phyloP scores from a whole-genome alignment of 2,113 vertebrate species.

The Xenopus laevis region DNA sequence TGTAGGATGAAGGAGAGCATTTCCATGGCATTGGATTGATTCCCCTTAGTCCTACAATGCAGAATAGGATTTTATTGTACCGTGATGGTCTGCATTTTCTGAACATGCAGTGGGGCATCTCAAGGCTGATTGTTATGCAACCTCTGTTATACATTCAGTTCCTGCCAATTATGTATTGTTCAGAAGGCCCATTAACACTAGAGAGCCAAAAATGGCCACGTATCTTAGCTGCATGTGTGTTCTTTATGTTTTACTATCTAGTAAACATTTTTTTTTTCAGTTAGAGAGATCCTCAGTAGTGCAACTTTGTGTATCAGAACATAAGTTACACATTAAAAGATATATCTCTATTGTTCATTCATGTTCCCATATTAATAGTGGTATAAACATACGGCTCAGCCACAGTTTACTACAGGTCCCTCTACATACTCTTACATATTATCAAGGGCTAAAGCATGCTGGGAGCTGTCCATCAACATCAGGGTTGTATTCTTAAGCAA shows the following conservation, averaged over 20 bases:
- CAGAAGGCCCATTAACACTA: constrained; percentile 12
- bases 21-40: constrained; percentile 29
- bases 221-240: neutral
- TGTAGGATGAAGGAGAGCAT: constrained; percentile 52
- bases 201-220: neutral
- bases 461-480: no score
- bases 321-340: no score
- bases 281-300: no score
- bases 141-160: neutral
- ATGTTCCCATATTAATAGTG: no score
- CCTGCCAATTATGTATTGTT: constrained; percentile 5
- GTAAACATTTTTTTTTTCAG: no score
- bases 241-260: neutral
- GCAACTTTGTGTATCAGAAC: no score
- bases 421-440: no score
- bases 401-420: no score
- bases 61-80: constrained; percentile 34
- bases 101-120: constrained; percentile 21
- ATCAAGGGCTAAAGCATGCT: no score
- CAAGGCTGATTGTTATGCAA: constrained; percentile 34
- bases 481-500: no score
- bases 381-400: no score
- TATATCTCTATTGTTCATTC: no score
- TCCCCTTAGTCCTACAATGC: constrained; percentile 21
- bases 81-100: neutral